Base-by-base conservation (phyloP, 2,888 invertebrate species). In the Agonum fuliginosum region DNA sequence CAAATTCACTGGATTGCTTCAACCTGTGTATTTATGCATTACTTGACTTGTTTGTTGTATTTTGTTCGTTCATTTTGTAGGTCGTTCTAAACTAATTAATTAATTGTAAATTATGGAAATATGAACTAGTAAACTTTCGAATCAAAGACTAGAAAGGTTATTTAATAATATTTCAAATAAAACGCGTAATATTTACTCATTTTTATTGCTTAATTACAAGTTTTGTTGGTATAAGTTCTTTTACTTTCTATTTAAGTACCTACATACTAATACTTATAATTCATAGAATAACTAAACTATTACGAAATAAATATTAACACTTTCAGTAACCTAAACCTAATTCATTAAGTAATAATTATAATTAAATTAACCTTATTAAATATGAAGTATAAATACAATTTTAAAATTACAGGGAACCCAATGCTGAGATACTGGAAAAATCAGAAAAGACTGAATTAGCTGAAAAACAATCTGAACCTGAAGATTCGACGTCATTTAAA, bases 391-490 rank as follows among this genome's bases (percentile, higher is more conserved):
- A 73, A 73, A 73, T 17, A 5, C 3, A 41, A 58, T 20, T 73
- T 58, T 62, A 27, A 14, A 75, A 48, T 75, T 75, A 37, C 75
- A 75, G 75, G 75, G 75, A 67, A 12, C n/a, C 67, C 48, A 51
- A 20, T 67, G 17, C 37, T 4, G 41, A 41, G 8, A 3, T 22
- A 22, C 34, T 34, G 12, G 34, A 67, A 20, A 48, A 48, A 34
- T n/a, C 65, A 43, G 58, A 62, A 62, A 62, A 30, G 17, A 62
- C 58, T 17, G 30, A 27, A 62, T 30, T 62, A 62, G 8, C 27
- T 41, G 67, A 67, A 37, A 67, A 37, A 37, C 2, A 37, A 20
- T 12, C 46, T 17, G 12, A 41, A 62, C n/a, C 12, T 22, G 75
- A 67, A 67, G 75, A 75, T 5, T 10, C 30, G 17, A 14, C 65